Conservation (phyloP, 2,797 vertebrate species). For the Pseudomugil gertrudae region DNA sequence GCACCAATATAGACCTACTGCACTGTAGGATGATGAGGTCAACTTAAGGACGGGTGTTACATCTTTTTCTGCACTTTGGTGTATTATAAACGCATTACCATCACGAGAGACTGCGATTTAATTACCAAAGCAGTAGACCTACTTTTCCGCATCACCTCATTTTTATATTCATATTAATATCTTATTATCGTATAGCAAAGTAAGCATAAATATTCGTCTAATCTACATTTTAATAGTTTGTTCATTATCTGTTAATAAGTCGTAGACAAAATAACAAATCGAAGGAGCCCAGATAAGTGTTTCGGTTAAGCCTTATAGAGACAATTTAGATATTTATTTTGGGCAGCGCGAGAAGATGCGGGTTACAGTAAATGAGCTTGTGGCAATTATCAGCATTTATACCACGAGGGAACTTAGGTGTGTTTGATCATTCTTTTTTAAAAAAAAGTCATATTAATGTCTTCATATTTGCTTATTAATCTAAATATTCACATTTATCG, state of each 20-base stretch:
- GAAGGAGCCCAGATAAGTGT: background rate
- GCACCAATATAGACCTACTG: too few relatives aligned
- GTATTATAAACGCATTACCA: conserved; percentile 40
- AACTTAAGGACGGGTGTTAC: conserved; percentile 22
- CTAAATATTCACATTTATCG: background rate
- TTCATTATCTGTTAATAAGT: conserved; percentile 10
- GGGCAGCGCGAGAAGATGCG: background rate
- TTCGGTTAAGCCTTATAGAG: conserved; percentile 24
- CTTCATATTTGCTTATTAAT: background rate
- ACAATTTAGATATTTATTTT: conserved; percentile 11
- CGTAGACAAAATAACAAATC: conserved; percentile 27
- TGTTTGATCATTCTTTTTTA: too few relatives aligned
- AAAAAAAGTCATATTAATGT: background rate
- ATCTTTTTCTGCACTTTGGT: conserved; percentile 29
- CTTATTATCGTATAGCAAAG: background rate
- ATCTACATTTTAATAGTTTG: conserved; percentile 10
- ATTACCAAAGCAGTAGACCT: conserved; percentile 11
- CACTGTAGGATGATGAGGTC: conserved; percentile 24
- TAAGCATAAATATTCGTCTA: background rate
- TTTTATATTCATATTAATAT: background rate
- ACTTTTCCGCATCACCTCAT: conserved; percentile 15
- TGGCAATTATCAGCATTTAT: background rate
- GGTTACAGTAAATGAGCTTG: background rate
- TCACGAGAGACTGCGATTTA: conserved; percentile 12
- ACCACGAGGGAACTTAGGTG: background rate